phyloP scores from a whole-genome alignment of 2,888 invertebrate genomes.

The Candidula unifasciata region DNA sequence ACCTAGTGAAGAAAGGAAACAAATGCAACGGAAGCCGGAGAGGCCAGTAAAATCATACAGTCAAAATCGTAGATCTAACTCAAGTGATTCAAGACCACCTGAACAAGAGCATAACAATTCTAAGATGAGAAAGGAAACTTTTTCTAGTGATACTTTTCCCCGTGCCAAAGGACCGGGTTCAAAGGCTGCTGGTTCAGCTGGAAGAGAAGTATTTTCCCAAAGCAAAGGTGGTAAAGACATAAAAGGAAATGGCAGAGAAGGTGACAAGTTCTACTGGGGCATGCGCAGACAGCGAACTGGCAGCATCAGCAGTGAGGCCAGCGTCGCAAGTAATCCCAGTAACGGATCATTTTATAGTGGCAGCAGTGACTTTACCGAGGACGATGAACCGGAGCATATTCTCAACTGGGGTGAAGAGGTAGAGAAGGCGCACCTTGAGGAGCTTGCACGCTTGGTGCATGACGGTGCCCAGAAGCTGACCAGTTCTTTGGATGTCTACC shows the following conservation, averaged over 20 bases:
- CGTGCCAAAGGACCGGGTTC: conserved; percentile 37
- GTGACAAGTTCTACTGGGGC: conserved; percentile 54
- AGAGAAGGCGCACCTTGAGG: conserved; percentile 61
- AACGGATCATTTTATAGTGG: conserved; percentile 56
- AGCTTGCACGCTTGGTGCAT: conserved; percentile 69
- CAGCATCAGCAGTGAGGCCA: conserved; percentile 67
- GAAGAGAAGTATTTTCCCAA: conserved; percentile 27
- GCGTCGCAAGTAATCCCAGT: conserved; percentile 68
- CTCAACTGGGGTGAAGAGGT: conserved; percentile 72
- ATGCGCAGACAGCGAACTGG: conserved; percentile 66
- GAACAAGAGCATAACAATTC: conserved; percentile 37
- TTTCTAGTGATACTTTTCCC: conserved; percentile 51
- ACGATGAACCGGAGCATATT: conserved; percentile 52
- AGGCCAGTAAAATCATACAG: conserved; percentile 38
- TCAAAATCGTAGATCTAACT: conserved; percentile 53
- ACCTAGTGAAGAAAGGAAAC: conserved; percentile 18
- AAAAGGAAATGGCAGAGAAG: conserved; percentile 41
- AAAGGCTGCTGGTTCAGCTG: conserved; percentile 12
- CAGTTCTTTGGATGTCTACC: conserved; percentile 63
- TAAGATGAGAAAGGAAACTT: conserved; percentile 47
- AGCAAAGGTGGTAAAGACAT: conserved; percentile 49
- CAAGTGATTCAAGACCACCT: conserved; percentile 51
- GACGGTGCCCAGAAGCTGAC: conserved; percentile 70
- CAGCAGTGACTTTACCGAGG: conserved; percentile 51
- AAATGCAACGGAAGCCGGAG: background rate